Evolutionary conservation across 2,113 vertebrate species (phyloP).

Genomic region (Apodemus speciosus): DNA sequence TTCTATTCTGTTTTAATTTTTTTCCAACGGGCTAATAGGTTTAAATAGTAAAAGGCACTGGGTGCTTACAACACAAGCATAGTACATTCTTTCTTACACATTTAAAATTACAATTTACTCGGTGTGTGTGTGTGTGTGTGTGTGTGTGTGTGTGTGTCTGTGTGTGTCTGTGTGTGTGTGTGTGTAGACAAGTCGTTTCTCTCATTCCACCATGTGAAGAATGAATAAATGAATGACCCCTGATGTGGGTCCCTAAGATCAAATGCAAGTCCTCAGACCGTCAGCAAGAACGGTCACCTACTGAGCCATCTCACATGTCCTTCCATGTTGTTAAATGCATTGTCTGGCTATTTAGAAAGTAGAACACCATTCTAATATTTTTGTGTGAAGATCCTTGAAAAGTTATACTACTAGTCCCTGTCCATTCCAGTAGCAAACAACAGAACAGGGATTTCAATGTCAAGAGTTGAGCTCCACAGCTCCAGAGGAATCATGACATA

Average conservation of each 20-base stretch:
- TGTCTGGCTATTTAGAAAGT: neutral
- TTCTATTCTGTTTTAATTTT: neutral
- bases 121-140: too few relatives aligned
- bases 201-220: neutral
- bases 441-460: neutral
- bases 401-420: neutral
- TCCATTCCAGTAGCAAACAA: neutral
- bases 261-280: neutral
- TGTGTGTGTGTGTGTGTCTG: neutral
- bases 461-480: neutral
- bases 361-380: neutral
- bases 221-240: neutral
- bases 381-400: neutral
- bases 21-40: neutral
- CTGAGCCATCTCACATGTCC: neutral
- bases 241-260: neutral
- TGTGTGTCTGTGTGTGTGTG: neutral
- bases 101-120: neutral
- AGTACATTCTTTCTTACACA: neutral
- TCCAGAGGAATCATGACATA: neutral
- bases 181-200: too few relatives aligned
- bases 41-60: neutral
- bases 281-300: neutral
- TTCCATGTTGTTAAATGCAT: neutral
- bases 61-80: neutral